phyloP scores from a whole-genome alignment of 2,888 invertebrate species.

The Lycocerus yunnanus region DNA sequence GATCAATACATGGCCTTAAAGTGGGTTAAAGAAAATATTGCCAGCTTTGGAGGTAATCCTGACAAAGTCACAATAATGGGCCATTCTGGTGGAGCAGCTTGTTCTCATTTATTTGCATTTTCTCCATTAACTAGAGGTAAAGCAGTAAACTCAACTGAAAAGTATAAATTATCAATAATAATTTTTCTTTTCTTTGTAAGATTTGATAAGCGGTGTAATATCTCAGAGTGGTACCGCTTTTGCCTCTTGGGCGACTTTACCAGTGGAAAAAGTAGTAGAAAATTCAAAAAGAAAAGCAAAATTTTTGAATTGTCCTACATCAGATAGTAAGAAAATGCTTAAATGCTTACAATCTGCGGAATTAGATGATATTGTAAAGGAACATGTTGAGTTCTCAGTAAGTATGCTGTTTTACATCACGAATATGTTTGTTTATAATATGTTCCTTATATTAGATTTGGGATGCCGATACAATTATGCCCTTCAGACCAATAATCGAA shows the following conservation, averaged over 20 bases:
- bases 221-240: slow-evolving; percentile 76
- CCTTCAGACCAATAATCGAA: slow-evolving; percentile 68
- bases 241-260: slow-evolving; percentile 47
- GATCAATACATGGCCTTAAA: slow-evolving; percentile 52
- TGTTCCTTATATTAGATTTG: neutral
- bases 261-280: slow-evolving; percentile 62
- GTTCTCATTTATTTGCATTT: slow-evolving; percentile 53
- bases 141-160: no score
- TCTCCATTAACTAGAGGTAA: slow-evolving; percentile 52
- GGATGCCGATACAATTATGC: neutral
- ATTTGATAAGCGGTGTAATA: slow-evolving; percentile 60
- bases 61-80: slow-evolving; percentile 52
- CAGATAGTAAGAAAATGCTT: slow-evolving; percentile 57
- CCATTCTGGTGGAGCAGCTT: slow-evolving; percentile 54
- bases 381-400: slow-evolving; percentile 72
- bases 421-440: no score
- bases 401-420: no score
- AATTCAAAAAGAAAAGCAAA: slow-evolving; percentile 66
- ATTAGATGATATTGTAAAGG: slow-evolving; percentile 66
- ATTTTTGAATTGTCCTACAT: slow-evolving; percentile 65
- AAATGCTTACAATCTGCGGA: slow-evolving; percentile 67
- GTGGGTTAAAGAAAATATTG: slow-evolving; percentile 52
- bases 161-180: neutral
- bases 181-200: neutral
- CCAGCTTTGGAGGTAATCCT: slow-evolving; percentile 52